Percentiles rank a stretch among this genome's conserved stretches.
phyloP scores from a whole-genome alignment of 2,888 invertebrate species.

The Lysandra coridon region DNA sequence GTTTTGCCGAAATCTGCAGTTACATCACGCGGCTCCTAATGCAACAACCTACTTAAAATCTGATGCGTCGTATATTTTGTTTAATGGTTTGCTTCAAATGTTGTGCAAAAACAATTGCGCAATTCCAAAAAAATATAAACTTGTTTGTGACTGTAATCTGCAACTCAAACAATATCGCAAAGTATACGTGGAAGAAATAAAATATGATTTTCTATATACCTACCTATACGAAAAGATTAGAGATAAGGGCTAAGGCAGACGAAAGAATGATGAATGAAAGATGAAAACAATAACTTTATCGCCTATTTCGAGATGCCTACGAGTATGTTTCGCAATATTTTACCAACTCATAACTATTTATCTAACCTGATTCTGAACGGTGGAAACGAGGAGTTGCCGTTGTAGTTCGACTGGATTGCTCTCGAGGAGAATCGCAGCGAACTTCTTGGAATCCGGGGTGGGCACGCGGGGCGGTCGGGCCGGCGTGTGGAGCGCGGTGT shows the following conservation, averaged over 20 bases:
- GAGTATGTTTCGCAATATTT: background rate
- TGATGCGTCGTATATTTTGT: constrained; percentile 51
- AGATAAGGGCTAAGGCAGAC: background rate
- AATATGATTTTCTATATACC: background rate
- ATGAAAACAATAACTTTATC: background rate
- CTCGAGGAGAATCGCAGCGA: constrained; percentile 91
- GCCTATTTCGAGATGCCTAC: background rate
- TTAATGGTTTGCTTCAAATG: background rate
- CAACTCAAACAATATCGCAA: background rate
- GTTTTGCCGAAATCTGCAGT: constrained; percentile 64
- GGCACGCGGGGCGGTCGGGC: constrained; percentile 82
- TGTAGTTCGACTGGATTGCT: constrained; percentile 90
- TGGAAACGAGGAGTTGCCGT: constrained; percentile 89
- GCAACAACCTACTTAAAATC: constrained; percentile 50
- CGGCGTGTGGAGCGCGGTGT: constrained; percentile 84
- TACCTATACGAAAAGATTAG: background rate
- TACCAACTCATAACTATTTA: constrained; percentile 4
- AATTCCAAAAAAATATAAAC: background rate
- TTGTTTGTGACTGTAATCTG: background rate
- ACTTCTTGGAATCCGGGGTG: constrained; percentile 86
- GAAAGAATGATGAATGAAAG: too few species aligned
- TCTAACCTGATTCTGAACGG: constrained; percentile 91
- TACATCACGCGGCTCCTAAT: constrained; percentile 56
- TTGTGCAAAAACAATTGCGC: background rate
- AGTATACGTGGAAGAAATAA: background rate